Base-by-base conservation (phyloP, 2,888 invertebrate species). In the Sipunculus nudus region DNA sequence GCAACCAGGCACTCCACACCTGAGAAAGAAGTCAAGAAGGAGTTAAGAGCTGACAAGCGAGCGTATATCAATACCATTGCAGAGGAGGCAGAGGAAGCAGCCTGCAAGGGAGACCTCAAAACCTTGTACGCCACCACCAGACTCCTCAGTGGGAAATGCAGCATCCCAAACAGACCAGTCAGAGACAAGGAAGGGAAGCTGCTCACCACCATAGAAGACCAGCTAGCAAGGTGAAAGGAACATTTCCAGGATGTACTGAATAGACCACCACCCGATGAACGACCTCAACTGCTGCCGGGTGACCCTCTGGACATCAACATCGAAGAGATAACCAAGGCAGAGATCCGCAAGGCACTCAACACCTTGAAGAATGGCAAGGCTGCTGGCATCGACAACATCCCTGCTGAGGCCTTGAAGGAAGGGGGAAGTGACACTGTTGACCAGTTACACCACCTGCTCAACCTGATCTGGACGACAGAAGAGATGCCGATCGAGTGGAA, bases 221-320 rank as follows among this genome's bases (percentile, higher is more conserved):
- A 45, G 21, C 6, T 23, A 16, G 19, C 26, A n/a, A 54, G 54
- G 32, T 31, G 54, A 46, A 32, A 8, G 31, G 54, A 54, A 54
- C 45, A 54, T 28, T 31, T 54, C 29, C 8, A 35, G 31, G 0
- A n/a, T n/a, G n/a, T 19, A n/a, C 45, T 45, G 25, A 54, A 54
- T 25, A 16, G 46, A 32, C 54, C 45, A 54, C 13, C 28, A 43
- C 32, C 46, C 23, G 31, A 29, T 8, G 16, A 32, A 29, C 8
- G 19, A 29, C 13, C 8, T 10, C 32, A 29, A 6, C 8, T 29
- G 5, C 19, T 21, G 21, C 8, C 31, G 19, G 35, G 19, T 6
- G 35, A 8, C 6, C 29, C 21, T 25, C 53, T 43, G 13, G n/a
- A 53, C 10, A 53, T 53, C 21, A 25, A 43, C 43, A 53, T 29